Evolutionary conservation across 1,140 invertebrate genomes (phyloP).

Genomic region (Vanessa tameamea): DNA sequence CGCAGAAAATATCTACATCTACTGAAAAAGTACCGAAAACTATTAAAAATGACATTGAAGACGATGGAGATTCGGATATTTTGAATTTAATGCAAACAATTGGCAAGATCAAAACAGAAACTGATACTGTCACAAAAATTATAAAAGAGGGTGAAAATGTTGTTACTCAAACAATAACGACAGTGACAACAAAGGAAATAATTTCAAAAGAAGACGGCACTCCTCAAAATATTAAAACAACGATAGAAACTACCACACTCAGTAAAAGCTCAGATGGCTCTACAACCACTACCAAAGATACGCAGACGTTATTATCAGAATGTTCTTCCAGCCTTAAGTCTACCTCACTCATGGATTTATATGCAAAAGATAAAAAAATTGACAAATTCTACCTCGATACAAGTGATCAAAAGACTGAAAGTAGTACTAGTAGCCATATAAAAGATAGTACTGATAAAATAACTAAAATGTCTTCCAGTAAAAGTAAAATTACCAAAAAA

Average conservation of each 20-base stretch:
- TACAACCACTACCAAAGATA: conserved; percentile 74
- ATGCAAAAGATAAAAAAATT: conserved; percentile 52
- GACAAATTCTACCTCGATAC: conserved; percentile 51
- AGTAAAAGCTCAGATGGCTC: conserved; percentile 78
- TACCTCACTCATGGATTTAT: conserved; percentile 73
- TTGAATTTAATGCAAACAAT: conserved; percentile 73
- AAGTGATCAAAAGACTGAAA: conserved; percentile 52
- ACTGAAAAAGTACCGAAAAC: conserved; percentile 74
- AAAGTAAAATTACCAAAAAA: conserved; percentile 34
- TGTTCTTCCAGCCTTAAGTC: conserved; percentile 79
- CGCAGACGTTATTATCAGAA: conserved; percentile 77
- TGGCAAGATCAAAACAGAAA: conserved; percentile 80
- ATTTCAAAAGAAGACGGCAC: conserved; percentile 79
- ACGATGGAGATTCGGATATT: conserved; percentile 56
- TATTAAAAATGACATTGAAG: conserved; percentile 48
- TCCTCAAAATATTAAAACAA: conserved; percentile 80
- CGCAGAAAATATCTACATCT: conserved; percentile 79
- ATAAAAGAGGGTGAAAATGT: conserved; percentile 80
- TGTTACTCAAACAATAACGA: conserved; percentile 79
- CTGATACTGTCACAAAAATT: conserved; percentile 78
- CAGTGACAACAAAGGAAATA: conserved; percentile 79
- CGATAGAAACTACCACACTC: conserved; percentile 79
- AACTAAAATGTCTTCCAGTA: conserved; percentile 38
- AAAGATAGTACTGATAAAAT: conserved; percentile 43
- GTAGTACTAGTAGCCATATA: conserved; percentile 27